Conservation (phyloP, 2,888 invertebrate genomes). For the Leucophenga maculata region DNA sequence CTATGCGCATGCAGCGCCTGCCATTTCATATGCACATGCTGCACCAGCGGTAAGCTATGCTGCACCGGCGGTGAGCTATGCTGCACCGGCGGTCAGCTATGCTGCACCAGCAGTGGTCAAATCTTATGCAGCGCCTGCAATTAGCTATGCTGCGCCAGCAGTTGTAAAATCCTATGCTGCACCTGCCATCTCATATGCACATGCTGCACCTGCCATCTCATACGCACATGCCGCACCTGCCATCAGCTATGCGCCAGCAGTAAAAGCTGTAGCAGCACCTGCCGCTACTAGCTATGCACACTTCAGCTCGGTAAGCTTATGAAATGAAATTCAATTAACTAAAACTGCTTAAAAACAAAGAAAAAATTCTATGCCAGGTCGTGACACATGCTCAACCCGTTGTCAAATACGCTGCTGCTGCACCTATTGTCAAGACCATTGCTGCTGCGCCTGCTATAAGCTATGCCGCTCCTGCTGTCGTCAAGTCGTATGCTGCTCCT, state of each 20-base stretch:
- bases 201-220: slow-evolving; percentile 48
- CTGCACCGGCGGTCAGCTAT: slow-evolving; percentile 46
- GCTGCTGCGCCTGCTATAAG: slow-evolving; percentile 57
- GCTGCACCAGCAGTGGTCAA: slow-evolving; percentile 50
- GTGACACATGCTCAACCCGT: slow-evolving; percentile 60
- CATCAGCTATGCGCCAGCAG: slow-evolving; percentile 36
- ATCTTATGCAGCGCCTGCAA: slow-evolving; percentile 54
- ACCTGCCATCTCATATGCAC: slow-evolving; percentile 59
- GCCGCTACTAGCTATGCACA: slow-evolving; percentile 77
- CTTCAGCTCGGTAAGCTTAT: slow-evolving; percentile 73
- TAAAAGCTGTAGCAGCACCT: slow-evolving; percentile 66
- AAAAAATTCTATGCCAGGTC: slow-evolving; percentile 49
- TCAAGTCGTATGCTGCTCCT: slow-evolving; percentile 46
- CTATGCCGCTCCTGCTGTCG: slow-evolving; percentile 49
- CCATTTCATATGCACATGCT: slow-evolving; percentile 53
- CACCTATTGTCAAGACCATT: slow-evolving; percentile 46
- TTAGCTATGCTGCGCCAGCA: slow-evolving; percentile 51
- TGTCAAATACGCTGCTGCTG: slow-evolving; percentile 57
- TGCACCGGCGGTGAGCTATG: slow-evolving; percentile 32
- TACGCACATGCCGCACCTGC: slow-evolving; percentile 57
- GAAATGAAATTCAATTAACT: neutral
- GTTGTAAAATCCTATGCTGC: slow-evolving; percentile 47
- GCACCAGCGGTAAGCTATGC: slow-evolving; percentile 53
- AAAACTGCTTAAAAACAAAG: neutral
- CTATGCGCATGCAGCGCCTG: slow-evolving; percentile 47